A percentile compares a stretch with the other conserved stretches of the same genome.
Evolutionary conservation across 2,113 vertebrate species (phyloP).

Genomic region (Ammodramus savannarum): DNA sequence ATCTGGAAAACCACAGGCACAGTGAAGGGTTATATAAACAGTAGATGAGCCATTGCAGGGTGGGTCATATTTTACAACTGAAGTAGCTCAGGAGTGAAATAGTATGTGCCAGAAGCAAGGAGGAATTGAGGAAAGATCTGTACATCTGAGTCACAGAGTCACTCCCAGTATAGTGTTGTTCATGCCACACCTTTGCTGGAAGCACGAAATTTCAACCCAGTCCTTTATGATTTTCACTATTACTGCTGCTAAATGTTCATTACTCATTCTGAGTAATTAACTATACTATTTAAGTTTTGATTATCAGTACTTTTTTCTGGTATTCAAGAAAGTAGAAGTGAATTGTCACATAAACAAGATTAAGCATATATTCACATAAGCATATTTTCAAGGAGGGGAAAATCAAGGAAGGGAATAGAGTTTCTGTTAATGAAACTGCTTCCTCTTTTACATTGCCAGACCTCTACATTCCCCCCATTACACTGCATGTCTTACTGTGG

Average conservation of each 20-base stretch:
- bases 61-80: constrained; percentile 27
- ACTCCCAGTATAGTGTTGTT: background rate
- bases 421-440: background rate
- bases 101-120: background rate
- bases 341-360: background rate
- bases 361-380: background rate
- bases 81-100: constrained; percentile 7
- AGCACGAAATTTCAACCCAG: background rate
- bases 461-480: background rate
- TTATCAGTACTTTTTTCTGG: background rate
- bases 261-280: background rate
- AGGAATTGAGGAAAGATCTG: constrained; percentile 7
- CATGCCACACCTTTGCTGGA: constrained; percentile 14
- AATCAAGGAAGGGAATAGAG: background rate
- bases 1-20: background rate
- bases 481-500: background rate
- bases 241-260: background rate
- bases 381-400: background rate
- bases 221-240: background rate
- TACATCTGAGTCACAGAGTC: constrained; percentile 33
- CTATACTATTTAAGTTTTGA: background rate
- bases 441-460: background rate
- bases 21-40: constrained; percentile 36
- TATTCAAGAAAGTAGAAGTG: background rate
- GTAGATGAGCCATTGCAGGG: constrained; percentile 15